Evolutionary conservation across 2,113 vertebrate species (phyloP).

Genomic region (Hyperoodon ampullatus): DNA sequence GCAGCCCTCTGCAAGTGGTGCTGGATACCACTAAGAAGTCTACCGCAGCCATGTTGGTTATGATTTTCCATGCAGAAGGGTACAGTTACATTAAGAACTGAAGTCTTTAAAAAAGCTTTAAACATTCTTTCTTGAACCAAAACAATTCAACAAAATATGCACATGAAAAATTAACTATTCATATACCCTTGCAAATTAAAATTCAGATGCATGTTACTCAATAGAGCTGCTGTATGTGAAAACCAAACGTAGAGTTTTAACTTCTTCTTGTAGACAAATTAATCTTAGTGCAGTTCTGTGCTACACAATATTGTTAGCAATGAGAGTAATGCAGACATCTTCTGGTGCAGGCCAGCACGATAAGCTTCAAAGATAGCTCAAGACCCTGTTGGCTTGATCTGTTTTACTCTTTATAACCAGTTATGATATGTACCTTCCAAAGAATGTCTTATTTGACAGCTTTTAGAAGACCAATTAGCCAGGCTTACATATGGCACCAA

Average conservation of each 20-base stretch:
- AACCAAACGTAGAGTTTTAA: conserved; percentile 73
- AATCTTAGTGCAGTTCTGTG: conserved; percentile 79
- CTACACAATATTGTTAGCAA: conserved; percentile 79
- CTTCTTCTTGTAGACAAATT: conserved; percentile 80
- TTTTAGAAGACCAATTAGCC: conserved; percentile 63
- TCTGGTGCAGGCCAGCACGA: conserved; percentile 78
- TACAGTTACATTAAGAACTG: conserved; percentile 84
- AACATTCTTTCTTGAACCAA: conserved; percentile 82
- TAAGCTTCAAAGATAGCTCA: conserved; percentile 61
- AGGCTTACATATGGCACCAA: conserved; percentile 72
- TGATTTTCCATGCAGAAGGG: conserved; percentile 87
- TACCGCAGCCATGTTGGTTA: conserved; percentile 87
- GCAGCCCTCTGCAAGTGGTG: conserved; percentile 88
- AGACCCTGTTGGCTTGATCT: conserved; percentile 67
- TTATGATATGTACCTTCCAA: conserved; percentile 58
- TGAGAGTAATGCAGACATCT: conserved; percentile 80
- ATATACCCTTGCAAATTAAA: conserved; percentile 82
- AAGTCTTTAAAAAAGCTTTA: conserved; percentile 82
- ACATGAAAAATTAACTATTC: conserved; percentile 83
- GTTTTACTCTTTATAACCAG: conserved; percentile 62
- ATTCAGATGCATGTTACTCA: conserved; percentile 78
- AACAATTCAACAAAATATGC: conserved; percentile 83
- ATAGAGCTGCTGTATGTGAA: conserved; percentile 78
- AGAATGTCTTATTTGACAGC: conserved; percentile 52
- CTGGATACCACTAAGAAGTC: conserved; percentile 86